These are phyloP conservation scores for Notamacropus eugenii DNA, from an alignment of 2,797 vertebrate genomes.

Conservation along the genomic window DNA sequence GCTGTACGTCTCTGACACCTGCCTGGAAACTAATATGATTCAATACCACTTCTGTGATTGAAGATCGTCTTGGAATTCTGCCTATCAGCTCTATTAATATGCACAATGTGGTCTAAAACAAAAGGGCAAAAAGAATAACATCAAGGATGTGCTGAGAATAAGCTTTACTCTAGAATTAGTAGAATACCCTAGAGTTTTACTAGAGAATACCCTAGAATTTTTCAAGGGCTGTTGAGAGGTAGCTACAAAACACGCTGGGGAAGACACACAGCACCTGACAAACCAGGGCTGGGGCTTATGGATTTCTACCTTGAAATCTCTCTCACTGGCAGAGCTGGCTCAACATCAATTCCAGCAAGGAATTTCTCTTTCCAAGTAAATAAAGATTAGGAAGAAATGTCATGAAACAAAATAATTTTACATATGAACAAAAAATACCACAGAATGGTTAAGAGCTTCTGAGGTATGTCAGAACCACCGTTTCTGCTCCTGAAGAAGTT, in stretches of 20 bases:
- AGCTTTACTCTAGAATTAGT: constrained; percentile 31
- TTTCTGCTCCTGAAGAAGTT: constrained; percentile 41
- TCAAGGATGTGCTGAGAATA: constrained; percentile 59
- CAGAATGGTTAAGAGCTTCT: neutral
- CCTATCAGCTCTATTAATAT: constrained; percentile 90
- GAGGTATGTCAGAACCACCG: neutral
- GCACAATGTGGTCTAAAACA: constrained; percentile 89
- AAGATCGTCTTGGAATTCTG: constrained; percentile 89
- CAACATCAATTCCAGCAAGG: constrained; percentile 7
- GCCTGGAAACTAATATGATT: constrained; percentile 46
- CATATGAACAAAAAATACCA: neutral
- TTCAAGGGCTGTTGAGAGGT: constrained; percentile 35
- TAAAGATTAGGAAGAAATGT: constrained; percentile 33
- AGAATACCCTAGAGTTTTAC: no score
- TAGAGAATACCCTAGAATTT: no score
- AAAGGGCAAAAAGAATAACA: constrained; percentile 74
- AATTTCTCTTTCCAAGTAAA: constrained; percentile 37
- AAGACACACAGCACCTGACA: neutral
- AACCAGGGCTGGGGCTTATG: neutral
- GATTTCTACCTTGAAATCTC: neutral
- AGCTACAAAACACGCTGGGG: constrained; percentile 45
- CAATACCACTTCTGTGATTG: constrained; percentile 85
- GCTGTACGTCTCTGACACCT: constrained; percentile 36
- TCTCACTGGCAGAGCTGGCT: neutral
- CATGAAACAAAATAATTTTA: constrained; percentile 19